A percentile compares a stretch with the other conserved stretches of the same genome.
Evolutionary conservation across 2,797 vertebrate genomes (phyloP).

Genomic region (Liasis olivaceus): DNA sequence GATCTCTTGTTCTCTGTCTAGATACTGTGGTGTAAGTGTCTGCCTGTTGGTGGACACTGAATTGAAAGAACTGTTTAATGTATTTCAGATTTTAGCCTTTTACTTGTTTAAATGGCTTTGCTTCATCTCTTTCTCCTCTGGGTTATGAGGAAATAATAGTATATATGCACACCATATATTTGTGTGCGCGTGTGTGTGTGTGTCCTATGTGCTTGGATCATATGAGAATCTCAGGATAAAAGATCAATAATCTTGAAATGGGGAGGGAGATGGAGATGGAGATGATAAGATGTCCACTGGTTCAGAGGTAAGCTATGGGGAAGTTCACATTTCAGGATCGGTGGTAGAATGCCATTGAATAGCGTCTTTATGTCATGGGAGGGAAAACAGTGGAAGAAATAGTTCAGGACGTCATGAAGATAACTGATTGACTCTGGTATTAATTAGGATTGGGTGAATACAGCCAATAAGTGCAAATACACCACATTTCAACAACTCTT

Average conservation of each 20-base stretch:
- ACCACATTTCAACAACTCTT: too few species aligned
- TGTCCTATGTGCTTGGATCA: neutral
- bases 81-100: neutral
- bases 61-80: neutral
- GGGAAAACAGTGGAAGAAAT: neutral
- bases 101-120: neutral
- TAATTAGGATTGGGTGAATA: too few species aligned
- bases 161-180: neutral
- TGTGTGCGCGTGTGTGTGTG: neutral
- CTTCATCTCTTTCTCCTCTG: neutral
- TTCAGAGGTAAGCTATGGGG: neutral
- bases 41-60: constrained; percentile 18
- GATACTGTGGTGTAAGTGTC: constrained; percentile 33
- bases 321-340: neutral
- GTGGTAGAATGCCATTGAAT: neutral
- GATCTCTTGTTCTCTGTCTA: neutral
- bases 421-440: neutral
- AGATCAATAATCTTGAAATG: neutral
- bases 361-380: neutral
- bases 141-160: neutral
- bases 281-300: too few species aligned
- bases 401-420: neutral
- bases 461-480: too few species aligned
- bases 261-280: too few species aligned
- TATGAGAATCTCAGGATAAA: neutral